A percentile compares a stretch with the other conserved stretches of the same genome.
Conservation (phyloP, 2,113 vertebrate genomes). For the Ciconia boyciana region DNA sequence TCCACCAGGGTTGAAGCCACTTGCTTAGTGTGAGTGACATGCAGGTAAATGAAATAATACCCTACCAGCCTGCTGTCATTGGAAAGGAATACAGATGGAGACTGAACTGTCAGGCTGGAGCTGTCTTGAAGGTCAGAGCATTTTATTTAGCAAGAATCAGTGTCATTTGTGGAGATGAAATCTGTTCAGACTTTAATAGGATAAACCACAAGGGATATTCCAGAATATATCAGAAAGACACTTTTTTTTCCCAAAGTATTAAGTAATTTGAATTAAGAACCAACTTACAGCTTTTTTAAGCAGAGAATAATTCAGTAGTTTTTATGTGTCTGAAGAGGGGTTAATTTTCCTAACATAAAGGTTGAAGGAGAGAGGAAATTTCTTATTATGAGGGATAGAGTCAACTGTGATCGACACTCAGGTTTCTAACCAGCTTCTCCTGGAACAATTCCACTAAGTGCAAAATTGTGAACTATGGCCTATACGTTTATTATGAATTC, state of each 20-base stretch:
- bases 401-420: not conserved
- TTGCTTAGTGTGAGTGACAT: constrained; percentile 62
- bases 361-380: not conserved
- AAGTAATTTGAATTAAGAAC: constrained; percentile 31
- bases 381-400: not conserved
- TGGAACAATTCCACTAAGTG: not conserved
- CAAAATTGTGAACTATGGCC: not conserved
- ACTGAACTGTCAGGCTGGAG: constrained; percentile 43
- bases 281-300: not conserved
- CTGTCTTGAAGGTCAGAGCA: constrained; percentile 57
- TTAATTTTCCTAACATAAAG: constrained; percentile 11
- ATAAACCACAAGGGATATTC: constrained; percentile 59
- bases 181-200: constrained; percentile 53
- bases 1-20: constrained; percentile 32
- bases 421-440: not conserved
- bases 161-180: constrained; percentile 64
- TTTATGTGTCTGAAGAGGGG: not conserved
- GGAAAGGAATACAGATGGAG: constrained; percentile 56
- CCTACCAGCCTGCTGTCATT: constrained; percentile 42
- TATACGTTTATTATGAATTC: not conserved
- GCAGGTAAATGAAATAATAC: constrained; percentile 64
- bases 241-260: not conserved
- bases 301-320: not conserved
- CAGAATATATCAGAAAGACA: constrained; percentile 48
- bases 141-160: constrained; percentile 66